Evolutionary conservation across 2,113 vertebrate genomes (phyloP).

Genomic region (Antechinus flavipes): DNA sequence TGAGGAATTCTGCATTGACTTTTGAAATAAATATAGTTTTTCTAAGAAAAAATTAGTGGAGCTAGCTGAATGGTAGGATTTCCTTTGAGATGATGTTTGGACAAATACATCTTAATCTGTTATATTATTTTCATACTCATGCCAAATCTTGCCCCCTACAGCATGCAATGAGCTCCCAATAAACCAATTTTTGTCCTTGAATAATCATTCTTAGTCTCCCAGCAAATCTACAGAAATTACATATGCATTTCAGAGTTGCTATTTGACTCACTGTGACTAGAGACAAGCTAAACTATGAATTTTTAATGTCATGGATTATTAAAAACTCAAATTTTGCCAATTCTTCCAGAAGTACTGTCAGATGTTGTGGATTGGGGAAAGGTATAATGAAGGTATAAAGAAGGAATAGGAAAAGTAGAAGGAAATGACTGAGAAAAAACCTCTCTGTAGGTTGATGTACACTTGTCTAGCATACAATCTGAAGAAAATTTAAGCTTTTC

Average conservation of each 20-base stretch:
- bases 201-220: conserved; percentile 39
- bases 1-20: conserved; percentile 10
- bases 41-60: conserved; percentile 28
- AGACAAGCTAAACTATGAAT: conserved; percentile 41
- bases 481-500: neutral
- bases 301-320: conserved; percentile 62
- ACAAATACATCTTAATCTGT: conserved; percentile 51
- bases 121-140: conserved; percentile 59
- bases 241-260: conserved; percentile 64
- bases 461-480: conserved; percentile 49
- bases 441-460: neutral
- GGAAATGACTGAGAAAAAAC: neutral
- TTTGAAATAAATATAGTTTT: conserved; percentile 41
- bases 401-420: neutral
- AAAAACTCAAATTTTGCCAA: conserved; percentile 48
- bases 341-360: conserved; percentile 42
- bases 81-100: neutral
- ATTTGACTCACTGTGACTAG: conserved; percentile 40
- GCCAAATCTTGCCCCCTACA: neutral
- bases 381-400: conserved; percentile 18
- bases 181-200: conserved; percentile 22
- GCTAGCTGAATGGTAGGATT: conserved; percentile 14
- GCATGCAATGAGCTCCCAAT: conserved; percentile 8
- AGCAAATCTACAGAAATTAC: conserved; percentile 53
- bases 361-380: conserved; percentile 6